These are phyloP conservation scores for Lota lota DNA, from an alignment of 2,113 vertebrate genomes.

Conservation along the genomic window DNA sequence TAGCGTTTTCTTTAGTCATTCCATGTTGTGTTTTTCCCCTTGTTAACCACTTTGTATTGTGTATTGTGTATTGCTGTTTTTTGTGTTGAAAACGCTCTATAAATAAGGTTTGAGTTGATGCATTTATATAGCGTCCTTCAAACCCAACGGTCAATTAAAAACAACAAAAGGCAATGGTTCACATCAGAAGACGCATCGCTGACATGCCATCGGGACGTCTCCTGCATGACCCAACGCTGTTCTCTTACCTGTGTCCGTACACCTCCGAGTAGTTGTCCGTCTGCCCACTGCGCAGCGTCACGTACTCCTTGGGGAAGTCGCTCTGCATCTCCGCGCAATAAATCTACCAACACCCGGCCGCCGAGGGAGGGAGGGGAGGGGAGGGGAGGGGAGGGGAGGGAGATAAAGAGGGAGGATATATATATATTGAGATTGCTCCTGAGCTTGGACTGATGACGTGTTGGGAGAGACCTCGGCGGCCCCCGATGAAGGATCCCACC, in stretches of 20 bases:
- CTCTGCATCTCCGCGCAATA: conserved; percentile 89
- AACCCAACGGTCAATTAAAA: no score
- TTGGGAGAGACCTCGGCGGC: neutral
- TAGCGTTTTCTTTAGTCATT: no score
- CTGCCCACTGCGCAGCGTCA: conserved; percentile 86
- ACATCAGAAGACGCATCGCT: neutral
- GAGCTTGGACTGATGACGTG: conserved; percentile 21
- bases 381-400: conserved; percentile 11
- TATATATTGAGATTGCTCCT: neutral
- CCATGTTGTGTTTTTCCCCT: no score
- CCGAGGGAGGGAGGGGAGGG: no score
- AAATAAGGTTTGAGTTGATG: no score
- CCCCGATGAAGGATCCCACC: conserved; percentile 18
- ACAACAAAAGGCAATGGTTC: no score
- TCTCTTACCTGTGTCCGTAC: conserved; percentile 81
- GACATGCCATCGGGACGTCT: neutral
- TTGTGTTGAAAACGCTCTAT: no score
- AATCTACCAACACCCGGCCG: conserved; percentile 65
- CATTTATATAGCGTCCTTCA: no score
- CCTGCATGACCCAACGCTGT: conserved; percentile 4
- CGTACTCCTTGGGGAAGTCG: conserved; percentile 85
- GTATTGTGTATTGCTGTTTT: no score
- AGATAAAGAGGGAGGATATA: conserved; percentile 30
- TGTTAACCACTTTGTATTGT: no score
- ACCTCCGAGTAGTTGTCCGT: conserved; percentile 96